Evolutionary conservation across 2,888 invertebrate genomes (phyloP), one percentile per base, ranked within the genome.

Genomic region (Tigriopus californicus): DNA sequence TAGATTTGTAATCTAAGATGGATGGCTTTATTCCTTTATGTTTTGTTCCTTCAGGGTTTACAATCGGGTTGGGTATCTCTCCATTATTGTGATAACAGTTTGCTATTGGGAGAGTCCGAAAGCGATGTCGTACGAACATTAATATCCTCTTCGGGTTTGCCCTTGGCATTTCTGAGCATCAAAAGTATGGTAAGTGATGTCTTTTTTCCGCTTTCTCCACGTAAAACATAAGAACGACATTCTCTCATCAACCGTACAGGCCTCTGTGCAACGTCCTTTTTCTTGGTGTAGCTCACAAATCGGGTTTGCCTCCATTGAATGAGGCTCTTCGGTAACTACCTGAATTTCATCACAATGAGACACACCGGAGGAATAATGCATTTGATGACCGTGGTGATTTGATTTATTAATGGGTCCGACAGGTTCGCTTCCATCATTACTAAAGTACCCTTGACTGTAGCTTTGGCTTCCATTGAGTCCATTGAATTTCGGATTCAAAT

Each of bases 401-500:
- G 33, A 33, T 33, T 33, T 33, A 33, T 33, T 33, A 3, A 33
- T 8, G 8, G 33, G 33, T 8, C 33, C 33, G 8, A 33, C 33
- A 5, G 33, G 33, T 8, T 33, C 33, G 8, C 33, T 33, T 33
- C 33, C 33, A 33, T 49, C 51, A 22, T 41, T 49, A 41, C 59
- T 59, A 20, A 33, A 44, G 41, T 59, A 59, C 20, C 59, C 59
- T 42, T 59, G 59, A 41, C 59, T 57, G 57, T 33, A 55, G 22
- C 41, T 58, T 24, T 20, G 48, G 40, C 53, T 53, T 13, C 53
- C 22, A 13, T 22, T 15, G 13, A 20, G 4, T 12, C 22, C 49
- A 13, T 49, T 22, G 22, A 5, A 3, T 44, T 44, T 44, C n/a
- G 6, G 3, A 44, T 44, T 33, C 33, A 33, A 20, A 12, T 13